Evolutionary conservation across 2,797 vertebrate species (phyloP), one percentile per base, ranked within the genome.

Genomic region (Rousettus madagascariensis): DNA sequence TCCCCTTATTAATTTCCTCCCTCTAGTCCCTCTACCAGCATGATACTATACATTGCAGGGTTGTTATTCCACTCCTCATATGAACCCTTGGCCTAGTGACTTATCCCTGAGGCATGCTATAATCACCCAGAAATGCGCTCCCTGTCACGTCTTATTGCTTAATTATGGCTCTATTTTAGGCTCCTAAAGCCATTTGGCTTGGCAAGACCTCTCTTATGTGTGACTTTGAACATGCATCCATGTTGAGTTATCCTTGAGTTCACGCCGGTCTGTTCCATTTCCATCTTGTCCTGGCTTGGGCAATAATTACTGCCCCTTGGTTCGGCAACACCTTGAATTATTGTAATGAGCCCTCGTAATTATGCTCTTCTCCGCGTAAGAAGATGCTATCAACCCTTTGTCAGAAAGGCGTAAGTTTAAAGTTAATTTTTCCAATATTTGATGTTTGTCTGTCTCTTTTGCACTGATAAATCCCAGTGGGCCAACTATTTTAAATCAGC

Each of bases 131-230:
- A 97, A 96, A 96, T 95, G 95, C 85, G 88, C 89, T 86, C 91
- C 92, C 77, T 71, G 83, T 86, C 95, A 92, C 3, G 1, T 91
- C 89, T 95, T 85, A 92, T 78, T 94, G 95, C 96, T 96, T 95
- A 94, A 95, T 97, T 95, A 77, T 89, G 79, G 83, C 75, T 97
- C 95, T 87, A 55, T 90, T 96, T 96, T 95, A 94, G 95, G 93
- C 6, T 90, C 75, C 55, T n/a, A 6, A 41, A 93, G 74, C 95
- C 87, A 89, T 71, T 68, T 71, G 74, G 68, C 89, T 92, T 75
- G 75, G 75, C 92, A 84, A 86, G 43, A 71, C n/a, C 71, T 78
- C 43, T 86, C 86, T 84, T 46, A 16, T 5, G 36, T 57, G 68
- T 86, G 78, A 95, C 86, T 92, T 53, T 53, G 92, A 95, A 79